Percentiles rank a stretch among this genome's conserved stretches.
Conservation (phyloP, 2,797 vertebrate species). For the Yasuhikotakia modesta region DNA sequence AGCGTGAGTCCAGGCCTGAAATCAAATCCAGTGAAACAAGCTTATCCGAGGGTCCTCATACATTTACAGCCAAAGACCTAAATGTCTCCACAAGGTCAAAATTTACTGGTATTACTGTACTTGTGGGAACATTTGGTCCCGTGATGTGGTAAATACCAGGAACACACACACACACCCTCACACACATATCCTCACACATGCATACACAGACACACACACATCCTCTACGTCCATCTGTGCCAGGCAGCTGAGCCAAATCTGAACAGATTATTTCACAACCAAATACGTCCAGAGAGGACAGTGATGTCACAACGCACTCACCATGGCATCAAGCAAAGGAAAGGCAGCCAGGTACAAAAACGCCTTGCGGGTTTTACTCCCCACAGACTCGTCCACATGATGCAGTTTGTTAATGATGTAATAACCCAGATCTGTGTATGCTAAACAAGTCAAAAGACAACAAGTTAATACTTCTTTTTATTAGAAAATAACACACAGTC, state of each 20-base stretch:
- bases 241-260: constrained; percentile 19
- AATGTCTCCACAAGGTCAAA: no score
- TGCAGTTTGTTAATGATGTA: constrained; percentile 99
- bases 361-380: constrained; percentile 91
- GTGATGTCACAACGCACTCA: constrained; percentile 70
- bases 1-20: constrained; percentile 96
- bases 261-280: neutral
- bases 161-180: neutral
- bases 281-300: constrained; percentile 2
- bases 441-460: constrained; percentile 67
- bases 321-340: constrained; percentile 97
- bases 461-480: neutral
- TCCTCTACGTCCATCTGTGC: constrained; percentile 47
- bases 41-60: no score
- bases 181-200: constrained; percentile 1
- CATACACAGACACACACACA: neutral
- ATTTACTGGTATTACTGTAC: no score
- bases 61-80: no score
- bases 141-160: no score
- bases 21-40: neutral
- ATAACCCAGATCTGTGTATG: constrained; percentile 97
- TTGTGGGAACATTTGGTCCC: no score
- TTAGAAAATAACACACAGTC: neutral
- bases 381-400: constrained; percentile 97
- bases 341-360: constrained; percentile 97